These are phyloP conservation scores for Taeniopygia guttata DNA, from an alignment of 2,797 vertebrate species.

Conservation along the genomic window DNA sequence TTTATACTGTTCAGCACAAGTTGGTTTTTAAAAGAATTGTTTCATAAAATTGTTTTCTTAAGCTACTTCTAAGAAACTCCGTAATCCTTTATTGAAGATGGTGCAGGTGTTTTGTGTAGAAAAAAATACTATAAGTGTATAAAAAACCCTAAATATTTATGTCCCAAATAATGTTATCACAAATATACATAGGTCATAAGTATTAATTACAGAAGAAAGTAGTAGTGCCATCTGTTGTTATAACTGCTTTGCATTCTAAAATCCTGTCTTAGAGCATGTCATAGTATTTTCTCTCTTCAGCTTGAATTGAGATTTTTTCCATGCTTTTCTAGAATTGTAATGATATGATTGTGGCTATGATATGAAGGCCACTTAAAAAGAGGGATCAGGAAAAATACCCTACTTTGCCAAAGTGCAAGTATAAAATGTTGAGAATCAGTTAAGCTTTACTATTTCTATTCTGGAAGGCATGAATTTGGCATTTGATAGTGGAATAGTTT, in stretches of 20 bases:
- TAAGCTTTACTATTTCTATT: background rate
- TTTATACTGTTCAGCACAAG: background rate
- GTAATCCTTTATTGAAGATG: background rate
- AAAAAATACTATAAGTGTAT: background rate
- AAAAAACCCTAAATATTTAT: background rate
- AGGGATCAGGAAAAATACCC: background rate
- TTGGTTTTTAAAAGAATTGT: background rate
- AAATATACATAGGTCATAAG: background rate
- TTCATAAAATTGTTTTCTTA: background rate
- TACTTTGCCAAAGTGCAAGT: background rate
- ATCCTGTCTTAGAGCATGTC: background rate
- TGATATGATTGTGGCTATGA: background rate
- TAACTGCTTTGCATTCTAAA: background rate
- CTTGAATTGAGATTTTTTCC: background rate
- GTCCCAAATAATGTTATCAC: background rate
- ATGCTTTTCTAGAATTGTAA: background rate
- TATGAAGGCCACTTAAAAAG: background rate
- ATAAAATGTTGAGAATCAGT: background rate
- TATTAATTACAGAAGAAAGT: background rate
- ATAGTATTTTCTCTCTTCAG: background rate
- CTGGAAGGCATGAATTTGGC: background rate
- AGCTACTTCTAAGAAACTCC: background rate
- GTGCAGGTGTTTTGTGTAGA: background rate
- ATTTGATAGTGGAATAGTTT: background rate
- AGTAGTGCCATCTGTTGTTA: background rate